A percentile compares a stretch with the other conserved stretches of the same genome.
These are phyloP conservation scores for Idaea biselata DNA, from an alignment of 2,888 invertebrate species.

Conservation along the genomic window DNA sequence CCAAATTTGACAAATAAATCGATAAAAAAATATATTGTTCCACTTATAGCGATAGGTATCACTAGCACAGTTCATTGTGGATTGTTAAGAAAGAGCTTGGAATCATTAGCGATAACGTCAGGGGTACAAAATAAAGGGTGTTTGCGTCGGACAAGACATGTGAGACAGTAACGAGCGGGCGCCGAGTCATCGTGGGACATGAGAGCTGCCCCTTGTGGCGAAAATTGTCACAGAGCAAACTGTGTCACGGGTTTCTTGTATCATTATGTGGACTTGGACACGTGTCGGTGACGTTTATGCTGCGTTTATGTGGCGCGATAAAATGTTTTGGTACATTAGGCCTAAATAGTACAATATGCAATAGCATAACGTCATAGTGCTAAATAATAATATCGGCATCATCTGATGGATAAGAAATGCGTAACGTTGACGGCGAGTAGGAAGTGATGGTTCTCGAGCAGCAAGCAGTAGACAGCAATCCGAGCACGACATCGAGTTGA, in stretches of 20 bases:
- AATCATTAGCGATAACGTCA: slow-evolving; percentile 71
- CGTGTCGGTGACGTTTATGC: slow-evolving; percentile 20
- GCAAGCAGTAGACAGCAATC: slow-evolving; percentile 59
- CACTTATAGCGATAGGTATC: slow-evolving; percentile 19
- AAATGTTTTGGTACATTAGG: neutral
- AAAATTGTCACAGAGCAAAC: slow-evolving; percentile 73
- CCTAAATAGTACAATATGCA: neutral
- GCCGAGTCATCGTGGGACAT: slow-evolving; percentile 65
- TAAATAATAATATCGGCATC: neutral
- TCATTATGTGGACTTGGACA: slow-evolving; percentile 51
- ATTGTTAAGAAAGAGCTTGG: slow-evolving; percentile 15
- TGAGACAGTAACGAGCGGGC: slow-evolving; percentile 75
- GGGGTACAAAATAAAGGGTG: slow-evolving; percentile 33
- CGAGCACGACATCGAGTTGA: slow-evolving; percentile 68
- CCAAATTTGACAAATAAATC: neutral
- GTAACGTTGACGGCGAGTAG: slow-evolving; percentile 45
- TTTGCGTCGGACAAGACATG: slow-evolving; percentile 53
- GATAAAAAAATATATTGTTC: neutral
- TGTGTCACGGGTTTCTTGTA: slow-evolving; percentile 59
- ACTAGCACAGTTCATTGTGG: neutral
- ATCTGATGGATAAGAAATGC: slow-evolving; percentile 1
- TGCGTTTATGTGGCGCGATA: slow-evolving; percentile 3
- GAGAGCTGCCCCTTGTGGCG: slow-evolving; percentile 68
- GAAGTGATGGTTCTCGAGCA: slow-evolving; percentile 67
- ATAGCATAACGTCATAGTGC: neutral